phyloP scores from a whole-genome alignment of 1,140 invertebrate species.

The Drosophila quadrilineata region DNA sequence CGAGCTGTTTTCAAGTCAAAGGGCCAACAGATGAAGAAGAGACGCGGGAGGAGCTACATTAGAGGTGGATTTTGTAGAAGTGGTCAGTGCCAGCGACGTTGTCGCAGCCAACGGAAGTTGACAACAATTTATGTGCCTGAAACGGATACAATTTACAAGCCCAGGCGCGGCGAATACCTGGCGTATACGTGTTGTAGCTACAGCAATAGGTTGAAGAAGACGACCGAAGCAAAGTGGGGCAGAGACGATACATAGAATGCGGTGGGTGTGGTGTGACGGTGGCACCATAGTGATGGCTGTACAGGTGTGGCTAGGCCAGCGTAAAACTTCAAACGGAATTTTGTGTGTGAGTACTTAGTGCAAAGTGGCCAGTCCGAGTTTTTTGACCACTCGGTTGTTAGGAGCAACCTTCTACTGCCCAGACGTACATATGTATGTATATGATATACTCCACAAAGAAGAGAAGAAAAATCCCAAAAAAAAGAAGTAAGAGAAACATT shows the following conservation, averaged over 20 bases:
- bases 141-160: conserved; percentile 80
- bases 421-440: no score
- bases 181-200: conserved; percentile 61
- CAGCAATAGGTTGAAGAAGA: conserved; percentile 6
- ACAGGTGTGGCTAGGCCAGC: conserved; percentile 57
- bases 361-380: conserved; percentile 66
- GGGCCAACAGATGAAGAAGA: conserved; percentile 49
- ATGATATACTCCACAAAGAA: no score
- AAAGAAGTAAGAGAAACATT: conserved; percentile 58
- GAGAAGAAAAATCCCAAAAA: conserved; percentile 25
- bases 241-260: not conserved
- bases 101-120: conserved; percentile 78
- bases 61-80: no score
- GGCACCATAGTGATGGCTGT: conserved; percentile 21
- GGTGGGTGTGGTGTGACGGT: not conserved
- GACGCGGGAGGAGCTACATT: conserved; percentile 13
- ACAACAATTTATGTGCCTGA: conserved; percentile 79
- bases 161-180: conserved; percentile 52
- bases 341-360: conserved; percentile 77
- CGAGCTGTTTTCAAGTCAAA: conserved; percentile 64
- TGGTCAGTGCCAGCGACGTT: conserved; percentile 73
- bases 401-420: conserved; percentile 32
- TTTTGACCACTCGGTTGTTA: conserved; percentile 48
- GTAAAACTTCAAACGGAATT: conserved; percentile 79
- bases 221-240: not conserved